A percentile compares a stretch with the other conserved stretches of the same genome.
Evolutionary conservation across 2,888 invertebrate genomes (phyloP).

Genomic region (Aphidoletes aphidimyza): DNA sequence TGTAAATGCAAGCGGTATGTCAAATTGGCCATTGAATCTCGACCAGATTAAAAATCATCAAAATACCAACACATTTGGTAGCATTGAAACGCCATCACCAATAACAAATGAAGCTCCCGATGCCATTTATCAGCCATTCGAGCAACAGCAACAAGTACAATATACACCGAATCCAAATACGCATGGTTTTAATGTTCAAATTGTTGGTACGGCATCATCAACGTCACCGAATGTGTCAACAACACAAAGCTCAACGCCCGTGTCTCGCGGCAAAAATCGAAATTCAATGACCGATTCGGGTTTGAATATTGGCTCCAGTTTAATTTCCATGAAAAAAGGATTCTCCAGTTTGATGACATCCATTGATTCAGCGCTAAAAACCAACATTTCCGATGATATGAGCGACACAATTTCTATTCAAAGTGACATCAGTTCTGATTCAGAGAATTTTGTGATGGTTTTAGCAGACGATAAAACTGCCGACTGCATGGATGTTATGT

Average conservation of each 20-base stretch:
- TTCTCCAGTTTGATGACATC: constrained; percentile 85
- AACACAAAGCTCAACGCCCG: constrained; percentile 65
- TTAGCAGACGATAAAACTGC: constrained; percentile 72
- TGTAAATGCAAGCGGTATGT: constrained; percentile 58
- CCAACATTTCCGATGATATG: constrained; percentile 77
- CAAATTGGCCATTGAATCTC: constrained; percentile 64
- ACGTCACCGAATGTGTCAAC: constrained; percentile 62
- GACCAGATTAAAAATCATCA: constrained; percentile 63
- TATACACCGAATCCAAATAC: constrained; percentile 66
- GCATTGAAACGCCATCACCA: constrained; percentile 66
- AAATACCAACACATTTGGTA: constrained; percentile 61
- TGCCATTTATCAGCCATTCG: constrained; percentile 60
- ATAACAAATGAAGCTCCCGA: constrained; percentile 64
- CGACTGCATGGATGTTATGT: constrained; percentile 77
- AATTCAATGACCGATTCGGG: constrained; percentile 62
- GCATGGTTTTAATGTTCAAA: constrained; percentile 66
- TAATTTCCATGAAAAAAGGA: constrained; percentile 84
- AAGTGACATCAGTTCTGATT: constrained; percentile 89
- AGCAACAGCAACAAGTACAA: constrained; percentile 59
- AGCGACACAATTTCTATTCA: constrained; percentile 80
- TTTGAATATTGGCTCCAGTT: constrained; percentile 69
- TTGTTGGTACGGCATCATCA: constrained; percentile 63
- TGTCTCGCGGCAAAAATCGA: constrained; percentile 61
- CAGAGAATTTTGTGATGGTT: constrained; percentile 84
- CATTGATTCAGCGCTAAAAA: constrained; percentile 82